These are phyloP conservation scores for Tineola bisselliella DNA, from an alignment of 2,888 invertebrate species.

Conservation along the genomic window DNA sequence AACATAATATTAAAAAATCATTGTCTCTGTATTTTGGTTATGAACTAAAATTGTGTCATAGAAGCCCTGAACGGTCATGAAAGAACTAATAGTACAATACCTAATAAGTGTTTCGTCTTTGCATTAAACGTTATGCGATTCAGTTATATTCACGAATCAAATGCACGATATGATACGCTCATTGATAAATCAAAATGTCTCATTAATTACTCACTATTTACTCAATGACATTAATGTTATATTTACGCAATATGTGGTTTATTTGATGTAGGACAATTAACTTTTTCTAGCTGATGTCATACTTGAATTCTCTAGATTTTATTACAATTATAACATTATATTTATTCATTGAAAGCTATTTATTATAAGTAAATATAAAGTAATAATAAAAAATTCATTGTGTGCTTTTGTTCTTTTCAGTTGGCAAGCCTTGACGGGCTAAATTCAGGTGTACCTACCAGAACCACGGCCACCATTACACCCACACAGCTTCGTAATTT, in stretches of 20 bases:
- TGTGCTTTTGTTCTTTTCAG: constrained; percentile 63
- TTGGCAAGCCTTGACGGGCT: constrained; percentile 85
- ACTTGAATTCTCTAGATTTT: too few relatives aligned
- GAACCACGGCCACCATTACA: constrained; percentile 93
- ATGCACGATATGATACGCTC: background rate
- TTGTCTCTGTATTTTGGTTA: too few relatives aligned
- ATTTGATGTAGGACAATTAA: background rate
- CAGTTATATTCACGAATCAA: too few relatives aligned
- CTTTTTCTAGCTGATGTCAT: background rate
- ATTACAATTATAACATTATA: background rate
- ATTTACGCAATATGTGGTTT: background rate
- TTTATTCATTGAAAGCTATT: background rate
- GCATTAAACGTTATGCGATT: too few relatives aligned
- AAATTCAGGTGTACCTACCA: constrained; percentile 89
- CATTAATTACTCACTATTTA: background rate
- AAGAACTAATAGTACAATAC: too few relatives aligned
- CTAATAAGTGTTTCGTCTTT: too few relatives aligned
- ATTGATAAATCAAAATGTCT: background rate
- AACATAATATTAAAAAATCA: too few relatives aligned
- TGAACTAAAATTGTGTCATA: too few relatives aligned
- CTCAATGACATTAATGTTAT: background rate
- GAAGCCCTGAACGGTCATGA: too few relatives aligned
- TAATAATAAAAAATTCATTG: background rate
- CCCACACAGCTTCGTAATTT: constrained; percentile 92
- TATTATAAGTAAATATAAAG: background rate